Evolutionary conservation across 2,797 vertebrate species (phyloP), one percentile per base, ranked within the genome.

Genomic region (Pseudochaenichthys georgianus): DNA sequence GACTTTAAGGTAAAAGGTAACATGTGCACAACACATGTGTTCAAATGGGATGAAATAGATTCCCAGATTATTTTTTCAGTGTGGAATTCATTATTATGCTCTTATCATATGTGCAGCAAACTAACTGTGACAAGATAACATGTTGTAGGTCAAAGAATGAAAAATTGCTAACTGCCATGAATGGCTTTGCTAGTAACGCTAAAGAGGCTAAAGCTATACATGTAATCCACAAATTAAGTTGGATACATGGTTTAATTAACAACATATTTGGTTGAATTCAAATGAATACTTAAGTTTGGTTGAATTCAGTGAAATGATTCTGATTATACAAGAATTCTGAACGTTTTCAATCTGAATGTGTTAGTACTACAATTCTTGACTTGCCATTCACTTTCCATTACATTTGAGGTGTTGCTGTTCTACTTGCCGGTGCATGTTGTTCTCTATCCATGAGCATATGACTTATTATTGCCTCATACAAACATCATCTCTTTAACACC

Each of bases 401-500:
- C 3, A 57, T 69, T 34, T 59, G 21, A 53, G 31, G 23, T 61
- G 55, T n/a, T 23, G 9, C 17, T 34, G 45, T 12, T 2, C 61
- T 70, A 64, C 46, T 58, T 59, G 64, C 60, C 60, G 57, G 21
- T 62, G 88, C 86, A 84, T 79, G 81, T 69, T 72, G 82, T 72
- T 16, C 42, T 80, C 64, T 64, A 46, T 55, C n/a, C 61, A 53
- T 69, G 21, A 70, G 19, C 54, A 52, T 58, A 45, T 75, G 41
- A 79, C 63, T 65, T 70, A 53, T 77, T 70, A 65, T 73, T 61
- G 23, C 54, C 79, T 84, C 80, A 78, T 76, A 62, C 70, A 64
- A 34, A 84, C 72, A 64, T 84, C 1, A 71, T 82, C 76, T 74
- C 61, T 59, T 86, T 69, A 88, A 69, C 65, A 79, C 51, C 46